These are phyloP conservation scores for Drosophila parthenogenetica DNA, from an alignment of 2,888 invertebrate species.

Conservation along the genomic window DNA sequence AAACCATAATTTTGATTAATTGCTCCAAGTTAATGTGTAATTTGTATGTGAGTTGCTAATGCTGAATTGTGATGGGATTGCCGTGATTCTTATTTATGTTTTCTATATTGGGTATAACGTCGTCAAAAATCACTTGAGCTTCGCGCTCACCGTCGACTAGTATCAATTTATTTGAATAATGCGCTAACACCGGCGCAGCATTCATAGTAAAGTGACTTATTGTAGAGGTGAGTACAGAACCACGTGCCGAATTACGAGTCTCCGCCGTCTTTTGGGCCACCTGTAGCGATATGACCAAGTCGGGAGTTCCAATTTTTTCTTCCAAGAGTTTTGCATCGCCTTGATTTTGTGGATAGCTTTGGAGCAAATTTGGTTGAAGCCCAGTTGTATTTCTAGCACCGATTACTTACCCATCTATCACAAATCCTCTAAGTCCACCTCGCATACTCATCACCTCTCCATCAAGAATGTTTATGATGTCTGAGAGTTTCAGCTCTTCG, in stretches of 20 bases:
- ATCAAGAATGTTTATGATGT: conserved; percentile 93
- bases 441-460: conserved; percentile 90
- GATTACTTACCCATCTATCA: conserved; percentile 90
- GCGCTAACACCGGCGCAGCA: conserved; percentile 92
- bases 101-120: conserved; percentile 88
- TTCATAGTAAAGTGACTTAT: conserved; percentile 95
- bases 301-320: conserved; percentile 88
- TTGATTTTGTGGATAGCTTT: conserved; percentile 92
- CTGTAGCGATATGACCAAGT: conserved; percentile 92
- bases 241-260: conserved; percentile 86
- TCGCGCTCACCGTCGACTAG: conserved; percentile 92
- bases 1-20: conserved; percentile 31
- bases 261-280: conserved; percentile 94
- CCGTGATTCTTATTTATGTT: conserved; percentile 80
- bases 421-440: conserved; percentile 90
- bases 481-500: conserved; percentile 93
- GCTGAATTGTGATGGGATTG: conserved; percentile 17
- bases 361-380: not conserved
- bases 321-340: conserved; percentile 94
- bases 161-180: conserved; percentile 91
- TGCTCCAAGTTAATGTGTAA: conserved; percentile 16
- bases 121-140: conserved; percentile 91
- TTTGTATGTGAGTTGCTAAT: conserved; percentile 11
- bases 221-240: not conserved
- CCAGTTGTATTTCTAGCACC: not conserved